These are phyloP conservation scores for Lethrus apterus DNA, from an alignment of 1,140 invertebrate species.

Conservation along the genomic window DNA sequence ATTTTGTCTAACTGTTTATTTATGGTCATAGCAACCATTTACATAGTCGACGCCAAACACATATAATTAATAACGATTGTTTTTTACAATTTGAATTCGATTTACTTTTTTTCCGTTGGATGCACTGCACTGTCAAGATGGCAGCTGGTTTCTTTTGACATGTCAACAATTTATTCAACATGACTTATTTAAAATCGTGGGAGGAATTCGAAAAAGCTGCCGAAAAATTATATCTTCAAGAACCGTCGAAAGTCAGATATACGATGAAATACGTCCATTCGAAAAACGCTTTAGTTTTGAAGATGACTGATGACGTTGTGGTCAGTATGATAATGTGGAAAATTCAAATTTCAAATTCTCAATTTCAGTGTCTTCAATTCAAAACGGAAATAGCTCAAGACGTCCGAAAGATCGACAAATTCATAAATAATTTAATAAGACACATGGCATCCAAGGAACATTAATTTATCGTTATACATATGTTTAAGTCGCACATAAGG, in stretches of 20 bases:
- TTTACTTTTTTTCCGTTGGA: too few relatives aligned
- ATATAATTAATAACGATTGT: too few relatives aligned
- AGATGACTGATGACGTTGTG: slow-evolving; percentile 87
- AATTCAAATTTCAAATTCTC: slow-evolving; percentile 18
- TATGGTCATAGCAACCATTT: too few relatives aligned
- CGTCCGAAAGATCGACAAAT: slow-evolving; percentile 91
- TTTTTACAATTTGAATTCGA: too few relatives aligned
- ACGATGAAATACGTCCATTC: slow-evolving; percentile 86
- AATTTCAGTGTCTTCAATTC: slow-evolving; percentile 83
- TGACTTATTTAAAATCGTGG: slow-evolving; percentile 87
- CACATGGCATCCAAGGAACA: slow-evolving; percentile 91
- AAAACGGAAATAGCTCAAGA: slow-evolving; percentile 92
- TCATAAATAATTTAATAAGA: slow-evolving; percentile 85
- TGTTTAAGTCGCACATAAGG: too few relatives aligned
- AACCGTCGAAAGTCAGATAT: slow-evolving; percentile 74
- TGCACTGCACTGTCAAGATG: neutral
- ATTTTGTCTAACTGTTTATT: too few relatives aligned
- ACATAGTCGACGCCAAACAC: too few relatives aligned
- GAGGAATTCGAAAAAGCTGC: slow-evolving; percentile 92
- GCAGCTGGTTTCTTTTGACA: slow-evolving; percentile 1
- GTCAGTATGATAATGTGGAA: slow-evolving; percentile 48
- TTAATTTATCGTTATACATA: slow-evolving; percentile 37
- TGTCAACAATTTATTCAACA: slow-evolving; percentile 38
- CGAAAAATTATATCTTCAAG: slow-evolving; percentile 79
- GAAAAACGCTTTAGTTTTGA: slow-evolving; percentile 76